Percentiles rank a stretch among this genome's conserved stretches.
These are phyloP conservation scores for Eurosta solidaginis DNA, from an alignment of 1,140 invertebrate genomes.

Conservation along the genomic window DNA sequence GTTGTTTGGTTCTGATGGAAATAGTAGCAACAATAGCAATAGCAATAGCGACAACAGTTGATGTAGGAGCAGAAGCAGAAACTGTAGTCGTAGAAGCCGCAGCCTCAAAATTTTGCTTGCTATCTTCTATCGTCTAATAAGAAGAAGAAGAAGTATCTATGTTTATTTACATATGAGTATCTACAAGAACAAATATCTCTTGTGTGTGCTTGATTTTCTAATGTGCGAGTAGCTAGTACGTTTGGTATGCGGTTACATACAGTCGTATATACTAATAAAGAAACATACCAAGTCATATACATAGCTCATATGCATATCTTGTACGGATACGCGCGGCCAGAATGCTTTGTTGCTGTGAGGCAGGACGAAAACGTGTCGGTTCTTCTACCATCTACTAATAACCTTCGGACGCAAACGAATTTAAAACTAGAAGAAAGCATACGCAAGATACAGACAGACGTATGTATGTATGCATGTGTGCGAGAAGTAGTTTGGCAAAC, in stretches of 20 bases:
- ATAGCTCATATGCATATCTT: neutral
- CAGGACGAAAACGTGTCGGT: neutral
- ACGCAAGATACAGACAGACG: too few relatives aligned
- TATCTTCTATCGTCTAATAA: too few relatives aligned
- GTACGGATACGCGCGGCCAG: neutral
- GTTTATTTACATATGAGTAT: neutral
- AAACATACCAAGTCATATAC: too few relatives aligned
- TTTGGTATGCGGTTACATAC: neutral
- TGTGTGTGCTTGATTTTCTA: neutral
- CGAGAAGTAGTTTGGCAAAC: conserved; percentile 10
- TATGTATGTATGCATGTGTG: neutral
- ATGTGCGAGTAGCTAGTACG: neutral
- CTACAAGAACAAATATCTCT: neutral
- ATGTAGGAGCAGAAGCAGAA: too few relatives aligned
- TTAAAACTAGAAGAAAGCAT: neutral
- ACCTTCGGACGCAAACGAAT: conserved; percentile 9
- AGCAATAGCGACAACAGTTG: too few relatives aligned
- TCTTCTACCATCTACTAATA: conserved; percentile 3
- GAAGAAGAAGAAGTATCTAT: neutral
- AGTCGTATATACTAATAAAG: too few relatives aligned
- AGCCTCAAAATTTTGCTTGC: neutral
- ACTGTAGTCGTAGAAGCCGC: too few relatives aligned
- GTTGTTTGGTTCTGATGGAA: neutral
- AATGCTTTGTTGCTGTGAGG: neutral
- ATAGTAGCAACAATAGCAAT: neutral